Percentiles rank a stretch among this genome's conserved stretches.
Evolutionary conservation across 2,888 invertebrate species (phyloP).

Genomic region (Mythimna pallens): DNA sequence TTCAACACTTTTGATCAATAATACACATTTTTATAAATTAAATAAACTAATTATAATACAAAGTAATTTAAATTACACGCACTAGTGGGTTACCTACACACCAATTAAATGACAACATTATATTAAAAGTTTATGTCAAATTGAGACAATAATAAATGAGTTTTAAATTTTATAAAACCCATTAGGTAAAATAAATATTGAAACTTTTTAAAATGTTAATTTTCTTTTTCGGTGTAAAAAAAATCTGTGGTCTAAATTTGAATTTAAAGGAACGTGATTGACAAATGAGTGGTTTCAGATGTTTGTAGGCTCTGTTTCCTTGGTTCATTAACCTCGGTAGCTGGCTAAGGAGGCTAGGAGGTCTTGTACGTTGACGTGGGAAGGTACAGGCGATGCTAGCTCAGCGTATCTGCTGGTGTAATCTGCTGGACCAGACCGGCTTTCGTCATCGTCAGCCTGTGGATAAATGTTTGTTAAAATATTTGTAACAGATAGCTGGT

Average conservation of each 20-base stretch:
- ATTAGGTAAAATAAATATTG: background rate
- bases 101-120: conserved; percentile 23
- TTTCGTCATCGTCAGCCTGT: conserved; percentile 62
- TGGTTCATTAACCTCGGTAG: background rate
- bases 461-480: background rate
- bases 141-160: conserved; percentile 6
- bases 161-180: background rate
- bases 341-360: conserved; percentile 72
- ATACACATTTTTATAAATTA: conserved; percentile 38
- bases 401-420: conserved; percentile 80
- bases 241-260: conserved; percentile 15
- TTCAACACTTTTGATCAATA: conserved; percentile 53
- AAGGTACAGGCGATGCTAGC: conserved; percentile 78
- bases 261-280: conserved; percentile 13
- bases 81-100: conserved; percentile 68
- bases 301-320: conserved; percentile 22
- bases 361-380: conserved; percentile 73
- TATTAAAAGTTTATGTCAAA: background rate
- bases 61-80: conserved; percentile 50
- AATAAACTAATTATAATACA: conserved; percentile 41
- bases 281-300: conserved; percentile 8
- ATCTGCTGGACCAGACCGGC: conserved; percentile 60
- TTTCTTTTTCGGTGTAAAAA: background rate
- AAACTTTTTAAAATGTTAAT: background rate
- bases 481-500: background rate